Conservation (phyloP, 2,113 vertebrate genomes). For the Amphilophus citrinellus region DNA sequence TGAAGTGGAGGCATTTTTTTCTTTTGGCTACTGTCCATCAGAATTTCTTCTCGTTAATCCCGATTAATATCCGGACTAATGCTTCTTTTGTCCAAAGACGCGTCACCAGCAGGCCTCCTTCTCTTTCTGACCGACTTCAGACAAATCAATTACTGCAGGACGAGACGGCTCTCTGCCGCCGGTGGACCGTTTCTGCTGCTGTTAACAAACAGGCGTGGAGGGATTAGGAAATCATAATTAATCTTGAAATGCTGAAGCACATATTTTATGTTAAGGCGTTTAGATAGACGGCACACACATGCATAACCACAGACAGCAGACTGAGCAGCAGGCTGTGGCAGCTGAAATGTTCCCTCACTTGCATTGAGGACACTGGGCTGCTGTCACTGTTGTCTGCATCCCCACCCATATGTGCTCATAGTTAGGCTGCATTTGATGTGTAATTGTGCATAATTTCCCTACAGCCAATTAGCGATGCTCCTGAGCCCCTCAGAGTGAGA, state of each 20-base stretch:
- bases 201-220: neutral
- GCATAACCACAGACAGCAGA: neutral
- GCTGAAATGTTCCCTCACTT: neutral
- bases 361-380: neutral
- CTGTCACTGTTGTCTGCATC: conserved; percentile 4
- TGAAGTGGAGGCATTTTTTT: neutral
- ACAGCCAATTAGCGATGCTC: conserved; percentile 47
- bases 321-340: neutral
- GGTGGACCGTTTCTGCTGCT: neutral
- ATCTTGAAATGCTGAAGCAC: conserved; percentile 9
- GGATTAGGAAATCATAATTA: conserved; percentile 19
- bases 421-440: conserved; percentile 18
- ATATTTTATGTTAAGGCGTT: neutral
- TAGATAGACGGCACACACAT: neutral
- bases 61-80: conserved; percentile 74
- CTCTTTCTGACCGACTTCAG: conserved; percentile 55
- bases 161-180: neutral
- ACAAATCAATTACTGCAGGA: conserved; percentile 67
- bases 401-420: conserved; percentile 12
- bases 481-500: conserved; percentile 34
- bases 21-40: conserved; percentile 63
- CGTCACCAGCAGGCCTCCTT: conserved; percentile 35
- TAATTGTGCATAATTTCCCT: conserved; percentile 30
- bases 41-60: conserved; percentile 74
- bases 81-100: conserved; percentile 66